phyloP scores from a whole-genome alignment of 2,888 invertebrate genomes.

The Diachrysia chrysitis region DNA sequence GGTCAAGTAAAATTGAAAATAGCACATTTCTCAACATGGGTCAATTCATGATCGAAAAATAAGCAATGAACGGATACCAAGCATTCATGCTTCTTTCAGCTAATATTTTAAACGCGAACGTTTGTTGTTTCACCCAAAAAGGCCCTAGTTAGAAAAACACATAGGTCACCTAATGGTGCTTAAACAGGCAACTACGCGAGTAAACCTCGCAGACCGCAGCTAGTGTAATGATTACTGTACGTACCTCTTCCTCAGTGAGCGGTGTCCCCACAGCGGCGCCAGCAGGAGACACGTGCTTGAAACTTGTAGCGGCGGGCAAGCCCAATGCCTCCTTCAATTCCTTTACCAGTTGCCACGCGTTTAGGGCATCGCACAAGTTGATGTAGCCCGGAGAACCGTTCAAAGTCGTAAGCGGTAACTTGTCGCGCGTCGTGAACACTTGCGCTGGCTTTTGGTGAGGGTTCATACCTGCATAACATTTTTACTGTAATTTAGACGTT shows the following conservation, averaged over 20 bases:
- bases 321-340: slow-evolving; percentile 94
- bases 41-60: too few species aligned
- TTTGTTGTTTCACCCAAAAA: too few species aligned
- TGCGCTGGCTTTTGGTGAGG: slow-evolving; percentile 99
- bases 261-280: slow-evolving; percentile 98
- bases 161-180: too few species aligned
- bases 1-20: too few species aligned
- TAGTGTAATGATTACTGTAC: neutral
- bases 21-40: too few species aligned
- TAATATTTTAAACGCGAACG: too few species aligned
- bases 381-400: slow-evolving; percentile 99
- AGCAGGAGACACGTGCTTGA: slow-evolving; percentile 99
- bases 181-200: too few species aligned
- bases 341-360: slow-evolving; percentile 98
- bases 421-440: slow-evolving; percentile 93
- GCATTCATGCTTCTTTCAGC: too few species aligned
- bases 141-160: too few species aligned
- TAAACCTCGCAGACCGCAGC: too few species aligned
- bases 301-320: slow-evolving; percentile 97
- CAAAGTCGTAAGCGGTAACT: slow-evolving; percentile 95
- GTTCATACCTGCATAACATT: slow-evolving; percentile 92
- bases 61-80: too few species aligned
- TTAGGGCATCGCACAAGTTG: slow-evolving; percentile 98
- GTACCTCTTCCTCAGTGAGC: slow-evolving; percentile 91
- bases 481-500: neutral